These are phyloP conservation scores for Camponotus pennsylvanicus DNA, from an alignment of 1,140 invertebrate genomes.

Conservation along the genomic window DNA sequence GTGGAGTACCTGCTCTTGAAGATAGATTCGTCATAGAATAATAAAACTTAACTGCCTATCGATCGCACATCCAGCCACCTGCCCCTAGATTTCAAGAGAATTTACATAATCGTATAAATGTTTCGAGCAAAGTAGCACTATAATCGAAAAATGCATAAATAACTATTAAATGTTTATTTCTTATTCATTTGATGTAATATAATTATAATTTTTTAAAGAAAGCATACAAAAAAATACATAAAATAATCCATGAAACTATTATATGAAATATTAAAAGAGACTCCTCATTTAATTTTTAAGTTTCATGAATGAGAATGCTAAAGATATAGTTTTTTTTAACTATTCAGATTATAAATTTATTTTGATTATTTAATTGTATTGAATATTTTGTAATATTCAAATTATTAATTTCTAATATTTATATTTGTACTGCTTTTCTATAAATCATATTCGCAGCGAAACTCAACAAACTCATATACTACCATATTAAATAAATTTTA, in stretches of 20 bases:
- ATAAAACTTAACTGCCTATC: conserved; percentile 38
- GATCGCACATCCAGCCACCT: background rate
- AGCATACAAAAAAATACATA: background rate
- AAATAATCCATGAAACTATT: background rate
- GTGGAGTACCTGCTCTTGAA: conserved; percentile 4
- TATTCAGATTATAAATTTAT: background rate
- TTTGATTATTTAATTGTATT: conserved; percentile 1
- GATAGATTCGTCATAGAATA: conserved; percentile 6
- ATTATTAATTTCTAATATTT: background rate
- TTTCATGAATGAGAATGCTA: no score
- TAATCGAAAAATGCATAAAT: background rate
- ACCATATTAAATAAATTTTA: no score
- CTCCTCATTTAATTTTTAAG: background rate
- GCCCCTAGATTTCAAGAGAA: background rate
- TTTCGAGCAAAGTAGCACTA: background rate
- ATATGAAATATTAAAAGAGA: background rate
- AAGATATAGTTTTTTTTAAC: background rate
- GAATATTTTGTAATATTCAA: background rate
- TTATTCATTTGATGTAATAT: background rate
- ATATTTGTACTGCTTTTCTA: background rate
- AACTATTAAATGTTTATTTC: background rate
- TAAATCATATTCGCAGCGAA: background rate
- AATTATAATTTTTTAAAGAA: background rate
- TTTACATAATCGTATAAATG: background rate
- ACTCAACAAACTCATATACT: background rate